These are phyloP conservation scores for Gortyna flavago DNA, from an alignment of 2,888 invertebrate genomes.

Conservation along the genomic window DNA sequence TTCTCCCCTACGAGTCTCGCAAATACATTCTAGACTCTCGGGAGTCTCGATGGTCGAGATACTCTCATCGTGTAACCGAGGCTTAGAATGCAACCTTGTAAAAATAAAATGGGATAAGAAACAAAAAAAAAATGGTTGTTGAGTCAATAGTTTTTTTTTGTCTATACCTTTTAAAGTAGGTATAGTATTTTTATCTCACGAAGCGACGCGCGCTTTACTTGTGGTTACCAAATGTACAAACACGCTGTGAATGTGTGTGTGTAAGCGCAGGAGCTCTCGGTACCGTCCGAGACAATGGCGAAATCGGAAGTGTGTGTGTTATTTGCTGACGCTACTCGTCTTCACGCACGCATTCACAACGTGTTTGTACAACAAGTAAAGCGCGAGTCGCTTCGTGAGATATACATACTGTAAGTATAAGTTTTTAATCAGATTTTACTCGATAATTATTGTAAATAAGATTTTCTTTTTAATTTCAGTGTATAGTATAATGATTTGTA, in stretches of 20 bases:
- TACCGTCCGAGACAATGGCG: too few relatives aligned
- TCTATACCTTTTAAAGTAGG: not conserved
- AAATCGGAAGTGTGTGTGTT: too few relatives aligned
- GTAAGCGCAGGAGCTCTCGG: too few relatives aligned
- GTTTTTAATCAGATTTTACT: not conserved
- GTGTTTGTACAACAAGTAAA: not conserved
- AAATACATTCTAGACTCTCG: not conserved
- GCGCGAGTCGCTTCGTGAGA: not conserved
- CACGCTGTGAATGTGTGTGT: too few relatives aligned
- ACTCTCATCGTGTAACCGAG: not conserved
- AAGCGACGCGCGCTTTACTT: too few relatives aligned
- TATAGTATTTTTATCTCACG: too few relatives aligned
- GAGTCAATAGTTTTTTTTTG: not conserved
- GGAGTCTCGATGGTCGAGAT: not conserved
- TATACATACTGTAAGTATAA: not conserved
- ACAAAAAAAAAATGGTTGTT: not conserved
- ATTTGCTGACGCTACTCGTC: too few relatives aligned
- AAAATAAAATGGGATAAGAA: not conserved
- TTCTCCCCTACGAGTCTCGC: not conserved
- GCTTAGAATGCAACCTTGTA: not conserved
- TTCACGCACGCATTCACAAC: too few relatives aligned
- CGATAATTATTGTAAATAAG: not conserved
- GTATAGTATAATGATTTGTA: constrained; percentile 73
- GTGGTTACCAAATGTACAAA: too few relatives aligned
- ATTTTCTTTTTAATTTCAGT: constrained; percentile 69